A percentile compares a stretch with the other conserved stretches of the same genome.
These are phyloP conservation scores for Meandrusa payeni DNA, from an alignment of 2,888 invertebrate genomes.

Conservation along the genomic window DNA sequence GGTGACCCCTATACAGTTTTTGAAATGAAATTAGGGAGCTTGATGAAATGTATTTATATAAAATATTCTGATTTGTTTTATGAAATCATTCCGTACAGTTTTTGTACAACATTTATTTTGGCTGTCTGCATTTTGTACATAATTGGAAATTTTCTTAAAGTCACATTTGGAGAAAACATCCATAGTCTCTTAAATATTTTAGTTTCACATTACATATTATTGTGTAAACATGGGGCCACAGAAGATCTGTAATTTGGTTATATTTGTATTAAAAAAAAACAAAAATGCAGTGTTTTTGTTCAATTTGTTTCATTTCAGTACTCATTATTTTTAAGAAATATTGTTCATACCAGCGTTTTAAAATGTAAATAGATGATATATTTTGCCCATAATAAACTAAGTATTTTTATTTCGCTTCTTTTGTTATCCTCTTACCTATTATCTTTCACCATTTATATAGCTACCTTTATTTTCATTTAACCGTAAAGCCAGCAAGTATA, in stretches of 20 bases:
- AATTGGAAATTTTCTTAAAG: constrained; percentile 7
- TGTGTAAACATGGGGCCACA: constrained; percentile 22
- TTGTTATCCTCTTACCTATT: neutral
- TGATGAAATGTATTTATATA: constrained; percentile 23
- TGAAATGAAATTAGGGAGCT: constrained; percentile 15
- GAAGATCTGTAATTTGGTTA: constrained; percentile 17
- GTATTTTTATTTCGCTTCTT: constrained; percentile 26
- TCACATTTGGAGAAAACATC: too few species aligned
- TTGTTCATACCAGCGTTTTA: constrained; percentile 76
- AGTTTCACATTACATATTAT: constrained; percentile 7
- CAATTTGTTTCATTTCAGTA: constrained; percentile 59
- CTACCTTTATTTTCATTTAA: too few species aligned
- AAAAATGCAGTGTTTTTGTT: constrained; percentile 35
- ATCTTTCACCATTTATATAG: too few species aligned
- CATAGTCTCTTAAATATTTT: constrained; percentile 1
- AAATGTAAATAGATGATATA: constrained; percentile 78
- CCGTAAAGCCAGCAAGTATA: too few species aligned
- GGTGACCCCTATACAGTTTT: constrained; percentile 16
- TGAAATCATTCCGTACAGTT: constrained; percentile 55
- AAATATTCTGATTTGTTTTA: constrained; percentile 29
- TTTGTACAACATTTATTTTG: constrained; percentile 29
- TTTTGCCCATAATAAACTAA: constrained; percentile 71
- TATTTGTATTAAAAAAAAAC: constrained; percentile 11
- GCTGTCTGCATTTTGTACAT: neutral
- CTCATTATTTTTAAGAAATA: constrained; percentile 69